These are phyloP conservation scores for Tinea trinotella DNA, from an alignment of 2,888 invertebrate species.

Conservation along the genomic window DNA sequence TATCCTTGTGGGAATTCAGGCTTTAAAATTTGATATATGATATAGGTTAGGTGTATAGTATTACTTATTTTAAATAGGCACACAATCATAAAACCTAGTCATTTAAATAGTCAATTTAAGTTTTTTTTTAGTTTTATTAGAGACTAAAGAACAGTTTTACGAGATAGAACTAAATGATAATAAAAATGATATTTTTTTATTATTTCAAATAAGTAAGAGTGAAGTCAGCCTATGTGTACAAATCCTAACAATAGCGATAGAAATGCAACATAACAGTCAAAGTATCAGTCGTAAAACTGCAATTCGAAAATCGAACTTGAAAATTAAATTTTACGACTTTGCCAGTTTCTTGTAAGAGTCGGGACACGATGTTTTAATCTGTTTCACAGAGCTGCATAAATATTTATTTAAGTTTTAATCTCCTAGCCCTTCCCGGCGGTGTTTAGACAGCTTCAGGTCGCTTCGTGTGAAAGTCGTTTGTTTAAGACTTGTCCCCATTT, in stretches of 20 bases:
- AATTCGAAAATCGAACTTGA: background rate
- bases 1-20: too few species aligned
- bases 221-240: too few species aligned
- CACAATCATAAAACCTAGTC: too few species aligned
- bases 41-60: too few species aligned
- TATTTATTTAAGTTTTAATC: slow-evolving; percentile 48
- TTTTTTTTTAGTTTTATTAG: too few species aligned
- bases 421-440: slow-evolving; percentile 26
- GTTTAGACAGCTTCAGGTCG: slow-evolving; percentile 25
- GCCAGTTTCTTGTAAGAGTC: background rate
- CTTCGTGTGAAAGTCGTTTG: slow-evolving; percentile 7
- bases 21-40: too few species aligned
- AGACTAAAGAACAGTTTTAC: too few species aligned
- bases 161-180: too few species aligned
- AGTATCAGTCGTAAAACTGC: slow-evolving; percentile 5
- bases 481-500: slow-evolving; percentile 7
- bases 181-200: too few species aligned
- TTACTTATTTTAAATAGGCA: too few species aligned
- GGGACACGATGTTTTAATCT: slow-evolving; percentile 37
- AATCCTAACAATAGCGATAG: background rate
- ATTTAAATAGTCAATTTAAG: too few species aligned
- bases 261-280: background rate
- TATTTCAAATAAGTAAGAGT: too few species aligned
- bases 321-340: slow-evolving; percentile 8
- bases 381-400: slow-evolving; percentile 42